Evolutionary conservation across 2,797 vertebrate genomes (phyloP), one percentile per base, ranked within the genome.

Genomic region (Trachops cirrhosus): DNA sequence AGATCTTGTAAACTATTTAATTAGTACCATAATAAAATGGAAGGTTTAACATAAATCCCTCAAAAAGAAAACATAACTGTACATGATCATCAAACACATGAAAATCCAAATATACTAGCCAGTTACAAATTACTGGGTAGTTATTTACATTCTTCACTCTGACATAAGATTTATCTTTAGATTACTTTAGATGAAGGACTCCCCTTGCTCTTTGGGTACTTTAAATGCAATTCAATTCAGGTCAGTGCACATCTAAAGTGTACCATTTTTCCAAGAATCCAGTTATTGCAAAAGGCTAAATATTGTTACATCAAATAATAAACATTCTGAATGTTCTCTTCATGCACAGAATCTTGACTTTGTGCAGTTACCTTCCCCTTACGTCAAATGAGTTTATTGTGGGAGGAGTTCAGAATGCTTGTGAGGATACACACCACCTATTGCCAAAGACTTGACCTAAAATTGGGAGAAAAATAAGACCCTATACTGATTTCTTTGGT

Each of bases 161-260:
- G 57, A 67, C 74, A 59, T 46, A 77, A 37, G 37, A 86, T 70
- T 96, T 92, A 82, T 46, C 34, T 85, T 93, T 78, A 50, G 11
- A 41, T 88, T 78, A 62, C 74, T 91, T 91, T 85, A 37, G 80
- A 22, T 89, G 44, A 8, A 57, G 59, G 59, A 24, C 2, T n/a
- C 41, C 21, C 10, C 6, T 64, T 57, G 32, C 15, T 16, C 50
- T 32, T 82, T 39, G 9, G 93, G 34, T 48, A 10, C 46, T 85
- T 80, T 46, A 92, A 75, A 5, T 77, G 46, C 22, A 68, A 67
- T 86, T 95, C 89, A 93, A 83, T 94, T 97, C 73, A 85, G n/a
- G 39, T 39, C 93, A 73, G 86, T 54, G 26, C 18, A n/a, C 32
- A n/a, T 92, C 62, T 93, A 95, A 86, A 79, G 86, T 48, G 46